phyloP scores from a whole-genome alignment of 1,140 invertebrate species.

The Bactericera cockerelli region DNA sequence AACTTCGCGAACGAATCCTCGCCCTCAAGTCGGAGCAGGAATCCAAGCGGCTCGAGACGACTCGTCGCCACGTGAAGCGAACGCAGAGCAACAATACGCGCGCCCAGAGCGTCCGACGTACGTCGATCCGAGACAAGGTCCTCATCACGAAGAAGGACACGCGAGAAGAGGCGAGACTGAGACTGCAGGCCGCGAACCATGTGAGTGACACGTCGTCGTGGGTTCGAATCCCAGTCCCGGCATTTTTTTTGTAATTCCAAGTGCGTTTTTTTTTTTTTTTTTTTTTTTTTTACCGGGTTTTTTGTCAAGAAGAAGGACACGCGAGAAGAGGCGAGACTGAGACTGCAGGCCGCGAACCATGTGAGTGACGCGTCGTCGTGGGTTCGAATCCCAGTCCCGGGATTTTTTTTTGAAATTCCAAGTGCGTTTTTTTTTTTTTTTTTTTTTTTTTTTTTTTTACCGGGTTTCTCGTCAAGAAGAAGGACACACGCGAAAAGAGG shows the following conservation, averaged over 20 bases:
- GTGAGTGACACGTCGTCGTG: slow-evolving; percentile 30
- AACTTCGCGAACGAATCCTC: slow-evolving; percentile 76
- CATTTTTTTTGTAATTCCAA: too few species aligned
- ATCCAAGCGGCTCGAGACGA: slow-evolving; percentile 48
- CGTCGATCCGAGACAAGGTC: slow-evolving; percentile 86
- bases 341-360: slow-evolving; percentile 44
- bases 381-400: too few species aligned
- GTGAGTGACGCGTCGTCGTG: slow-evolving; percentile 30
- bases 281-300: too few species aligned
- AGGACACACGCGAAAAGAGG: slow-evolving; percentile 88
- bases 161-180: slow-evolving; percentile 69
- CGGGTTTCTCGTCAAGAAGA: slow-evolving; percentile 83
- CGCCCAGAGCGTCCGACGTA: slow-evolving; percentile 80
- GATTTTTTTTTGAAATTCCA: too few species aligned
- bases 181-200: slow-evolving; percentile 44
- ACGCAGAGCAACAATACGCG: slow-evolving; percentile 33
- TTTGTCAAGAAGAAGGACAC: slow-evolving; percentile 90
- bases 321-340: slow-evolving; percentile 69
- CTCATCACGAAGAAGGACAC: slow-evolving; percentile 90
- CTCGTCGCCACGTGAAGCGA: slow-evolving; percentile 37
- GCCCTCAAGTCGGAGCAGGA: slow-evolving; percentile 83
- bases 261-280: too few species aligned
- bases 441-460: too few species aligned
- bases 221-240: too few species aligned
- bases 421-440: too few species aligned